A percentile compares a stretch with the other conserved stretches of the same genome.
Conservation (phyloP, 2,888 invertebrate species). For the Serripes groenlandicus region DNA sequence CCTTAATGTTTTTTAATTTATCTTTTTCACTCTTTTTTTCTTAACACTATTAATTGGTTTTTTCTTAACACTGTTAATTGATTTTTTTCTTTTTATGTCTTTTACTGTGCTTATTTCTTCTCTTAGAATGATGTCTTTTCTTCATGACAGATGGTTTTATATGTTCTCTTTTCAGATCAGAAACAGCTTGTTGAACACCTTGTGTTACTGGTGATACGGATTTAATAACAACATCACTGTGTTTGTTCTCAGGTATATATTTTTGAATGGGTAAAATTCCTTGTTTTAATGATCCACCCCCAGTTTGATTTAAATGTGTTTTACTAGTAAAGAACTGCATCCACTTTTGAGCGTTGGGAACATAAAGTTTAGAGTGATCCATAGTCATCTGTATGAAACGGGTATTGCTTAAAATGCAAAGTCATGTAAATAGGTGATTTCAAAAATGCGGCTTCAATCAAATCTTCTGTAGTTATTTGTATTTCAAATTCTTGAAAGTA, state of each 20-base stretch:
- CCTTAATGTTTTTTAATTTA: neutral
- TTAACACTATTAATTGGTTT: neutral
- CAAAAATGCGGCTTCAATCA: neutral
- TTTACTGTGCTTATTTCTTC: neutral
- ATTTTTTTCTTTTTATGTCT: neutral
- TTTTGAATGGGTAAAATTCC: slow-evolving; percentile 13
- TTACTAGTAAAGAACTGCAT: slow-evolving; percentile 6
- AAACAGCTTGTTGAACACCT: slow-evolving; percentile 10
- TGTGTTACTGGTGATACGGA: slow-evolving; percentile 6
- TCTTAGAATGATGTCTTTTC: neutral
- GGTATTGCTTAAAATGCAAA: slow-evolving; percentile 5
- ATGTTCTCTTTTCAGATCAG: slow-evolving; percentile 19
- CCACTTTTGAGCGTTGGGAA: slow-evolving; percentile 30
- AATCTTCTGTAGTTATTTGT: neutral
- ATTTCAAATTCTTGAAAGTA: slow-evolving; percentile 16
- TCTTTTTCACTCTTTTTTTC: neutral
- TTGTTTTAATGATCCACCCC: slow-evolving; percentile 3
- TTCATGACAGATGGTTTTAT: slow-evolving; percentile 13
- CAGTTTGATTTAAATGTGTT: slow-evolving; percentile 1
- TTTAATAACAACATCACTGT: slow-evolving; percentile 3
- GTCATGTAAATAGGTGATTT: neutral
- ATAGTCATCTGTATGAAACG: slow-evolving; percentile 17
- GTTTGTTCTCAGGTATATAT: neutral
- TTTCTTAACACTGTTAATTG: neutral
- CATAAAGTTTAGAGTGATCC: slow-evolving; percentile 29